Conservation (phyloP, 2,888 invertebrate genomes). For the Masnerella sp. region DNA sequence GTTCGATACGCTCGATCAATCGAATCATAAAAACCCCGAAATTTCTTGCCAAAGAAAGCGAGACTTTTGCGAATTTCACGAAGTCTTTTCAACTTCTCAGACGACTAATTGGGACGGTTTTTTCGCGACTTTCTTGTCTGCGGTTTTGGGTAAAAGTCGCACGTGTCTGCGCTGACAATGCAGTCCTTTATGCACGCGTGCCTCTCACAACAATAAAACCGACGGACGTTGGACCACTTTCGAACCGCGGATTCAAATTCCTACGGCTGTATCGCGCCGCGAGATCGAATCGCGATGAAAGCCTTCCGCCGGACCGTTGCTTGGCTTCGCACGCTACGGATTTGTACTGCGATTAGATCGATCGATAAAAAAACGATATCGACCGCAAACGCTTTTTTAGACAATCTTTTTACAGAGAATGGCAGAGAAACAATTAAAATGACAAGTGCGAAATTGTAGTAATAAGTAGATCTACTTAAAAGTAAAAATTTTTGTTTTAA, state of each 20-base stretch:
- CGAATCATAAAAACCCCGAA: no score
- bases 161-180: constrained; percentile 35
- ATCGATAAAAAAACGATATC: constrained; percentile 9
- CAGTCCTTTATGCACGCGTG: constrained; percentile 17
- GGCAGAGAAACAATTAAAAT: no score
- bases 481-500: no score
- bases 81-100: not conserved
- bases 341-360: constrained; percentile 26
- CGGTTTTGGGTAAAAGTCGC: constrained; percentile 48
- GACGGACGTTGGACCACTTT: constrained; percentile 42
- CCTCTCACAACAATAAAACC: constrained; percentile 29
- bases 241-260: constrained; percentile 43
- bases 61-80: not conserved
- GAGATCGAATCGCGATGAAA: constrained; percentile 46
- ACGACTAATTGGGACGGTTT: not conserved
- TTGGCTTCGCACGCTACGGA: constrained; percentile 30
- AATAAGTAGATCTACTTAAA: no score
- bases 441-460: no score
- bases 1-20: no score
- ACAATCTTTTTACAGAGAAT: no score
- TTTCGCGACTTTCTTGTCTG: constrained; percentile 32
- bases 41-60: not conserved
- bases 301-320: constrained; percentile 29
- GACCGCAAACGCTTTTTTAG: no score
- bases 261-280: constrained; percentile 6